phyloP scores from a whole-genome alignment of 2,797 vertebrate genomes.

The Neopelma chrysocephalum region DNA sequence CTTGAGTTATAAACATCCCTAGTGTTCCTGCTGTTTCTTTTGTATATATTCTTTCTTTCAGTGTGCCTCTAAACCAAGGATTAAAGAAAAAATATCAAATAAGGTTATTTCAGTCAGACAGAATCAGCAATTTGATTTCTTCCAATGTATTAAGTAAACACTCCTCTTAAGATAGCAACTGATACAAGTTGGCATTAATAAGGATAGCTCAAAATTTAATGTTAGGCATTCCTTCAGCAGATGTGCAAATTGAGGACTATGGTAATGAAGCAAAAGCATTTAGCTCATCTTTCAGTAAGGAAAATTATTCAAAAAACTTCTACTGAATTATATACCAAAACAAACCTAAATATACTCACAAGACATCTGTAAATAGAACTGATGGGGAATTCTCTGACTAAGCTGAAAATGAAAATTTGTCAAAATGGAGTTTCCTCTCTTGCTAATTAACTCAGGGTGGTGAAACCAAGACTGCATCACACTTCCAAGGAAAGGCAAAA shows the following conservation, averaged over 20 bases:
- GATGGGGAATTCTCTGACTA: background rate
- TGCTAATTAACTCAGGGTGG: background rate
- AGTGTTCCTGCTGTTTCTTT: slow-evolving; percentile 45
- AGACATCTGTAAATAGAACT: background rate
- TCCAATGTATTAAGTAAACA: slow-evolving; percentile 42
- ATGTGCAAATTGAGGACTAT: background rate
- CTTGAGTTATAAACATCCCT: slow-evolving; percentile 66
- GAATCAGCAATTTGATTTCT: slow-evolving; percentile 43
- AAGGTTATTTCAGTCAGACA: slow-evolving; percentile 55
- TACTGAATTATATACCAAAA: background rate
- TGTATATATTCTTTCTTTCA: slow-evolving; percentile 55
- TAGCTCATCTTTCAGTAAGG: background rate
- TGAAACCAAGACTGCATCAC: background rate
- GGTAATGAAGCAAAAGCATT: background rate
- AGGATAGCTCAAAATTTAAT: background rate
- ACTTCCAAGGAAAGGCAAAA: background rate
- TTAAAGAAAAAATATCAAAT: slow-evolving; percentile 16
- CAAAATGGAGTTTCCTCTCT: background rate
- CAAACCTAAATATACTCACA: background rate
- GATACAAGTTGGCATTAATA: slow-evolving; percentile 4
- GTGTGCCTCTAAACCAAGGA: slow-evolving; percentile 55
- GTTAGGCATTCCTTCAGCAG: slow-evolving; percentile 5
- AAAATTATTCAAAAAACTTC: background rate
- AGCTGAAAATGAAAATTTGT: background rate
- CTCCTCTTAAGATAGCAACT: slow-evolving; percentile 45